These are phyloP conservation scores for Cryptops parisi DNA, from an alignment of 2,888 invertebrate genomes.

Conservation along the genomic window DNA sequence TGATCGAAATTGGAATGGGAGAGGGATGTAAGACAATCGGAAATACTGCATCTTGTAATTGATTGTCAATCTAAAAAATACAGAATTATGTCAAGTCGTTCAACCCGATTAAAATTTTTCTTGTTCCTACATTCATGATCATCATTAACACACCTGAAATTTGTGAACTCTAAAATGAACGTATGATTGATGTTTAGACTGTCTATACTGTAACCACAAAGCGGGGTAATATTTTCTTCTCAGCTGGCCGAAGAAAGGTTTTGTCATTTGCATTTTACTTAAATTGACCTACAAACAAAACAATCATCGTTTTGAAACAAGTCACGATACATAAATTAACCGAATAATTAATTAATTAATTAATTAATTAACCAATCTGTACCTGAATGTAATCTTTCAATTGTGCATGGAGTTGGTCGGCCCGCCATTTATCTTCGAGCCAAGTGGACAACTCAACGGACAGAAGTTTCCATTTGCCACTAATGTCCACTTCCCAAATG, in stretches of 20 bases:
- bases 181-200: conserved; percentile 51
- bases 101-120: no score
- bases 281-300: conserved; percentile 49
- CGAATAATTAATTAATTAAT: background rate
- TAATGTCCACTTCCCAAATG: conserved; percentile 66
- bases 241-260: conserved; percentile 67
- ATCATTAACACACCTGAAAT: conserved; percentile 35
- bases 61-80: conserved; percentile 58
- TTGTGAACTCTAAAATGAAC: conserved; percentile 51
- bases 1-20: conserved; percentile 36
- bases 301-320: no score
- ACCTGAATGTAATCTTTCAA: conserved; percentile 57
- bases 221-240: conserved; percentile 57
- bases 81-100: background rate
- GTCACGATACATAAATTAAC: background rate
- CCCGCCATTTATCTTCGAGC: conserved; percentile 63
- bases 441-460: conserved; percentile 61
- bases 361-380: conserved; percentile 17
- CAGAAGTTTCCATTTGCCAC: conserved; percentile 61
- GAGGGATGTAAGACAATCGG: conserved; percentile 50
- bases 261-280: conserved; percentile 71
- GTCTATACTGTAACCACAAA: conserved; percentile 54
- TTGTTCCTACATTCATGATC: no score
- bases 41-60: conserved; percentile 51
- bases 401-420: conserved; percentile 52